Base-by-base conservation (phyloP, 2,113 vertebrate genomes). In the Sinocyclocheilus maitianheensis region DNA sequence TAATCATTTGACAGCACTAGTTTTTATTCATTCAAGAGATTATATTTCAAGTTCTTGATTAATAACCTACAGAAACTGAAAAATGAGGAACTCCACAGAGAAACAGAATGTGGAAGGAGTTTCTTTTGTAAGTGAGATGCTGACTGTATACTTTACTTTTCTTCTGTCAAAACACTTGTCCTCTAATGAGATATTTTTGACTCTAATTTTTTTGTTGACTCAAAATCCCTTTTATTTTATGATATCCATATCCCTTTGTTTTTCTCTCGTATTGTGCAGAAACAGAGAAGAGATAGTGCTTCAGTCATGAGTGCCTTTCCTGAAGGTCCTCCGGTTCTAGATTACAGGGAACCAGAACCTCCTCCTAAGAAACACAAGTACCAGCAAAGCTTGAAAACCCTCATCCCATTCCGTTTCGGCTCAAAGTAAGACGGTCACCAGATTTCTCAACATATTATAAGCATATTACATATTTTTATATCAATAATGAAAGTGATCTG, bases 361-460 rank as follows among this genome's bases (percentile, higher is more conserved):
- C 87, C 90, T 0, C 83, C 93, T 5, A 63, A 46, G 22, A 43
- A 43, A 3, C 88, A 91, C 55, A 96, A 95, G 89, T 95, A 96
- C 71, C 83, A 94, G 2, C 80, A 83, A 30, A 94, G 93, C 92
- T 89, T 95, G 20, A 94, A 95, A 92, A 93, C 87, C 3, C 85
- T 94, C 84, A 93, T 95, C 69, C 92, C 93, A 0, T 67, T 92
- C n/a, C 90, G 91, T 8, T 91, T 83, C 18, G 86, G 43, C 26
- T 90, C 90, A 81, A 91, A 89, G 91, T 91, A 84, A 91, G 79
- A 91, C 86, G 85, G 87, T 90, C 5, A 79, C 26, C 34, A 22
- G 9, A 9, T 82, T 48, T 74, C 12, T n/a, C 5, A 22, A 46
- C 18, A 30, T 51, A 55, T 48, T 84, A 2, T 7, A 34, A 43